Base-by-base conservation (phyloP, 2,797 vertebrate genomes). In the Paedocypris micromegethes region DNA sequence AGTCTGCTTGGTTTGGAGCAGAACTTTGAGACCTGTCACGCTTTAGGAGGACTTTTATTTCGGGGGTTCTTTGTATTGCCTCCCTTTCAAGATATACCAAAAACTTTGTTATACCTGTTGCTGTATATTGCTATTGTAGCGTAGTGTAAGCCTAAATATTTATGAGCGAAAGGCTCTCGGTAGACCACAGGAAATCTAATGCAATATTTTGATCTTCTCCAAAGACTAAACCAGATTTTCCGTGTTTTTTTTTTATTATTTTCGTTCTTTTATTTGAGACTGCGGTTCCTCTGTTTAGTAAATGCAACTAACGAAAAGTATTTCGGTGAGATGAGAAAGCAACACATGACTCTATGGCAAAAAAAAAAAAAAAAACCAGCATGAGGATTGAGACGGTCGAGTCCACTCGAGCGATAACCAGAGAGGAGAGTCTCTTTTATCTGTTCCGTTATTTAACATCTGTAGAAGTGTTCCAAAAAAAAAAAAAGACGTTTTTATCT, bases 161-260 rank as follows among this genome's bases (percentile, higher is more conserved):
- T 91, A 90, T 91, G 85, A 90, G 85, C 86, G 76, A 80, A 23
- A 88, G 78, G 86, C 83, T 88, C 83, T 89, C 79, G 72, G 73
- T 88, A 81, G 80, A 88, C 84, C 83, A 85, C 85, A 85, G 86
- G 89, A 85, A 85, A 87, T 87, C 74, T 88, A 90, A 91, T 90
- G 90, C 90, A 91, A 91, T 90, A 91, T 90, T 90, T 89, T 89
- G 80, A 89, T 86, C 85, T 84, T 86, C 87, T 90, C 89, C 90
- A 90, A 91, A 91, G 89, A 90, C 83, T 44, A 81, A 79, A 68
- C 53, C 64, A 54, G 72, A 65, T 63, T 76, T 65, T 45, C 76
- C 59, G 37, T 81, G 74, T 56, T 81, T 79, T 64, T 72, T 80
- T 83, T 76, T 80, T 73, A 44, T 9, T 23, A n/a, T 48, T 50